Percentiles rank a stretch among this genome's conserved stretches.
phyloP scores from a whole-genome alignment of 2,797 vertebrate species.

The Taeniopygia guttata region DNA sequence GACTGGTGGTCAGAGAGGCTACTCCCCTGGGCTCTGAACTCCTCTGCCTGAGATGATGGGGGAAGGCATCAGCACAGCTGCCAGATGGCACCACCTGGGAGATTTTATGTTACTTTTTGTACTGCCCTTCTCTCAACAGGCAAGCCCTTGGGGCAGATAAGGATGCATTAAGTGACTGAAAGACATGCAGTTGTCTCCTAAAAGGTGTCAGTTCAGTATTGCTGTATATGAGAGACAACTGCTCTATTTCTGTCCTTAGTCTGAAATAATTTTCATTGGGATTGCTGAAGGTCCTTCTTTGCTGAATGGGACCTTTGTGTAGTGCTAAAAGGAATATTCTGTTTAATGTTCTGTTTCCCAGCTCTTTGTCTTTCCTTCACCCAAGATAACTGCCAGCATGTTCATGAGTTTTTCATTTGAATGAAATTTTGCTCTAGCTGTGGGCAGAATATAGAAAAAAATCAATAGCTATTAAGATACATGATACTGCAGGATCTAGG shows the following conservation, averaged over 20 bases:
- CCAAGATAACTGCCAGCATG: not conserved
- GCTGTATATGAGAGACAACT: not conserved
- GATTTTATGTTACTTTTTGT: not conserved
- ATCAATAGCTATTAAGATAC: conserved; percentile 44
- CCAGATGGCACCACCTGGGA: not conserved
- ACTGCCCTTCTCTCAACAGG: not conserved
- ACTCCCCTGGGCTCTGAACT: not conserved
- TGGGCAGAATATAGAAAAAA: conserved; percentile 33
- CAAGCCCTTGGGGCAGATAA: not conserved
- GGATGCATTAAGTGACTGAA: not conserved
- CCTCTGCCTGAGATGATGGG: not conserved
- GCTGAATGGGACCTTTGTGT: not conserved
- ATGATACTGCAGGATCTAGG: not conserved
- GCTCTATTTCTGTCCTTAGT: not conserved
- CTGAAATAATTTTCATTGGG: not conserved
- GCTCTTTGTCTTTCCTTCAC: not conserved
- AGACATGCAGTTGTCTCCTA: not conserved
- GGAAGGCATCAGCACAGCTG: not conserved
- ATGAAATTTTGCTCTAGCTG: conserved; percentile 36
- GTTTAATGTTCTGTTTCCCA: not conserved
- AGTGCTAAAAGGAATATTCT: not conserved
- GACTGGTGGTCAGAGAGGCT: not conserved
- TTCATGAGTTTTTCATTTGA: conserved; percentile 30
- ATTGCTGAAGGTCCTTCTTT: not conserved
- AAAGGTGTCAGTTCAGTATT: not conserved